phyloP scores from a whole-genome alignment of 2,888 invertebrate genomes.

The Xestobium rufovillosum region DNA sequence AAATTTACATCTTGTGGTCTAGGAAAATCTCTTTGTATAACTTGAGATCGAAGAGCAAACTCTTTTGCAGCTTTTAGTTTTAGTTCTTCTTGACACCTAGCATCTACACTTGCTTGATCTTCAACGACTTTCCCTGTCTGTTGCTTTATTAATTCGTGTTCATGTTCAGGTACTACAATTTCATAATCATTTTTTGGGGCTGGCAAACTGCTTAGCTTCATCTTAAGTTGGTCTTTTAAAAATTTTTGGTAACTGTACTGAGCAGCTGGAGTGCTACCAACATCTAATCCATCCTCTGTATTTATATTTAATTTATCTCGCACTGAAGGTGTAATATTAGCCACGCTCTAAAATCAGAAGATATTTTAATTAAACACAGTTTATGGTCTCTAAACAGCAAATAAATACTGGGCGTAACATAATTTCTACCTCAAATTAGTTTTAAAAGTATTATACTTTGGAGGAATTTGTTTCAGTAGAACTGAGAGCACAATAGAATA shows the following conservation, averaged over 20 bases:
- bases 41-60: constrained; percentile 70
- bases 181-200: constrained; percentile 96
- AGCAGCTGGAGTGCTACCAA: constrained; percentile 63
- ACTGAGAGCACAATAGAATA: no score
- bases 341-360: constrained; percentile 6
- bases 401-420: no score
- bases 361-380: no score
- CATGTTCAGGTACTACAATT: constrained; percentile 78
- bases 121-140: constrained; percentile 47
- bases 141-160: constrained; percentile 1
- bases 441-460: no score
- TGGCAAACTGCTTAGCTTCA: constrained; percentile 75
- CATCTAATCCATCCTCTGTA: constrained; percentile 69
- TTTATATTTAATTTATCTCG: constrained; percentile 95
- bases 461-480: no score
- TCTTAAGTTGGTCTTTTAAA: constrained; percentile 64
- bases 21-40: constrained; percentile 78
- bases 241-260: constrained; percentile 62
- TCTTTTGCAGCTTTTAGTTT: constrained; percentile 63
- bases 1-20: constrained; percentile 82
- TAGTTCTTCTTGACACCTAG: constrained; percentile 58
- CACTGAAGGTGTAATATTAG: constrained; percentile 56
- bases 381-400: no score
- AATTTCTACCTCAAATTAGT: no score
- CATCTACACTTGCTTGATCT: constrained; percentile 83